These are phyloP conservation scores for Hylia prasina DNA, from an alignment of 2,113 vertebrate species.

Conservation along the genomic window DNA sequence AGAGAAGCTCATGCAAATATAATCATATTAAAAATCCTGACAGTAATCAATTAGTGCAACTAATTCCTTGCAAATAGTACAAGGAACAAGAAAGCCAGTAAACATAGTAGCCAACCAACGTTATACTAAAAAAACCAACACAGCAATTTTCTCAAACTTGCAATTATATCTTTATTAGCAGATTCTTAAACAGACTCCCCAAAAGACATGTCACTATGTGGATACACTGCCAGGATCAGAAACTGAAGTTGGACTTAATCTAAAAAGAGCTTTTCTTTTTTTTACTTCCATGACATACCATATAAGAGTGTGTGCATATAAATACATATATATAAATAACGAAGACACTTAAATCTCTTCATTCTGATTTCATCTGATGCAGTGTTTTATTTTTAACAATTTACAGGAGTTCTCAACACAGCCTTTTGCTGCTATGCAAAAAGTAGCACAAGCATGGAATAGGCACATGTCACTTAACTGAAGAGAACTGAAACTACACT, in stretches of 20 bases:
- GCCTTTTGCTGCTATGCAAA: background rate
- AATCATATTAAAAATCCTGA: background rate
- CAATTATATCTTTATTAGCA: background rate
- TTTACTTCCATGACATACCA: background rate
- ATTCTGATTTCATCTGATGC: background rate
- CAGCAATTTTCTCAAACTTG: background rate
- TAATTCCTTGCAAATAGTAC: background rate
- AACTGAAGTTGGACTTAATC: background rate
- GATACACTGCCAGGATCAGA: background rate
- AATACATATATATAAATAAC: background rate
- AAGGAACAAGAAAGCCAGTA: background rate
- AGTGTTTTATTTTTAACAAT: background rate
- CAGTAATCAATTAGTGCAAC: background rate
- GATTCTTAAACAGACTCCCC: background rate
- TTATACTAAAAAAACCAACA: background rate
- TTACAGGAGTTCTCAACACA: background rate
- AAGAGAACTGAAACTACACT: conserved; percentile 51
- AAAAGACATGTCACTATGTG: background rate
- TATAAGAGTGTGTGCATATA: background rate
- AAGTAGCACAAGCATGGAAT: conserved; percentile 15
- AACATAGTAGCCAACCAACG: background rate
- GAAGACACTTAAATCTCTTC: background rate
- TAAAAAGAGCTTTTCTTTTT: background rate
- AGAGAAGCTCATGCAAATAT: background rate
- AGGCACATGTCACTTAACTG: background rate